Conservation (phyloP, 1,140 invertebrate genomes). For the Drosophila funebris region DNA sequence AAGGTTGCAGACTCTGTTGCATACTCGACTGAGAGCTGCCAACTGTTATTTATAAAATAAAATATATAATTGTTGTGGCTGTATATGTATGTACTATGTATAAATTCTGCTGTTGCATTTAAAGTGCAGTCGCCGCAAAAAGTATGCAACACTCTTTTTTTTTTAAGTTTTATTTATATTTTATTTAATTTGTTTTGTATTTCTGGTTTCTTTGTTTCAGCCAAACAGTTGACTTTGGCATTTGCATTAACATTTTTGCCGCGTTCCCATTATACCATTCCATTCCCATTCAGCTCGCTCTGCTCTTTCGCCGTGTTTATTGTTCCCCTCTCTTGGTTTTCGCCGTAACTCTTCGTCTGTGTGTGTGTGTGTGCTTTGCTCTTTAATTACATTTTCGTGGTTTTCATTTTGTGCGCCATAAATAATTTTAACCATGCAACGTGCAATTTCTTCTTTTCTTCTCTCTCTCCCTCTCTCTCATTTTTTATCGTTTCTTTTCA, state of each 20-base stretch:
- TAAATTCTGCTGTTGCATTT: slow-evolving; percentile 38
- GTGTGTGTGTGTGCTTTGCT: slow-evolving; percentile 39
- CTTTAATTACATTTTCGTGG: slow-evolving; percentile 81
- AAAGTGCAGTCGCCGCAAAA: slow-evolving; percentile 53
- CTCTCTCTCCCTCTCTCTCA: slow-evolving; percentile 2
- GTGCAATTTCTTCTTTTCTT: slow-evolving; percentile 11
- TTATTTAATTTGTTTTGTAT: neutral
- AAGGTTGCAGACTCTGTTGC: slow-evolving; percentile 10
- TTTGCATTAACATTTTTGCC: slow-evolving; percentile 67
- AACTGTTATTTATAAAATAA: slow-evolving; percentile 39
- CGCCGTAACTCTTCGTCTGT: slow-evolving; percentile 16
- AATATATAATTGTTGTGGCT: slow-evolving; percentile 52
- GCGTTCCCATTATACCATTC: neutral
- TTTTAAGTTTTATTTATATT: neutral
- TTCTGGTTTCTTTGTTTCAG: slow-evolving; percentile 34
- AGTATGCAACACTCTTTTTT: slow-evolving; percentile 42
- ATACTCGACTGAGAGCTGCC: slow-evolving; percentile 1
- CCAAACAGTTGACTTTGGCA: slow-evolving; percentile 62
- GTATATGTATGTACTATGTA: slow-evolving; percentile 20
- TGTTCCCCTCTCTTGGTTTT: neutral
- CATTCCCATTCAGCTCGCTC: too few relatives aligned
- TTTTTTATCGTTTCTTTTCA: slow-evolving; percentile 1
- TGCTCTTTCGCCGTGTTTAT: neutral
- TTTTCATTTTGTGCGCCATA: slow-evolving; percentile 67
- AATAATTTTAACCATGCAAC: slow-evolving; percentile 61